phyloP scores from a whole-genome alignment of 2,113 vertebrate species.

The Clarias magur region DNA sequence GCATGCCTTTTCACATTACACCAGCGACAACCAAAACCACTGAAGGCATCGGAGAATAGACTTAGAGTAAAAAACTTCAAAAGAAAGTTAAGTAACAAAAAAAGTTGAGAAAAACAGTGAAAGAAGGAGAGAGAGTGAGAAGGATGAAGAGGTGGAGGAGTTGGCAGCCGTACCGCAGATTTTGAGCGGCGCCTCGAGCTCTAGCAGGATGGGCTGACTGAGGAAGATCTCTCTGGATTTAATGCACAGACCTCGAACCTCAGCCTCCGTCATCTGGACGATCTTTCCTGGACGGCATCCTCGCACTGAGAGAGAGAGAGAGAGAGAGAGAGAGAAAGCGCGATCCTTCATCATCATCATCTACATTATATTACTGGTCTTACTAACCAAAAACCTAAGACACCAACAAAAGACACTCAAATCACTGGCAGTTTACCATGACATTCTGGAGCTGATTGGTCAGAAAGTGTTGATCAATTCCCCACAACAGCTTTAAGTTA shows the following conservation, averaged over 20 bases:
- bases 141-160: not conserved
- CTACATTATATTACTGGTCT: not conserved
- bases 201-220: constrained; percentile 88
- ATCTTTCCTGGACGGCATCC: constrained; percentile 90
- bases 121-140: not conserved
- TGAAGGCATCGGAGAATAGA: no score
- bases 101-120: constrained; percentile 1
- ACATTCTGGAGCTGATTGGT: not conserved
- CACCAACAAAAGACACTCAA: not conserved
- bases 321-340: not conserved
- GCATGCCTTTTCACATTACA: not conserved
- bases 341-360: not conserved
- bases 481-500: not conserved
- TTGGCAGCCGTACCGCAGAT: constrained; percentile 74
- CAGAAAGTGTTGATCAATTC: not conserved
- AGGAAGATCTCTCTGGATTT: constrained; percentile 90
- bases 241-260: constrained; percentile 86
- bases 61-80: no score
- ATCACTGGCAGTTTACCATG: no score
- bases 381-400: not conserved
- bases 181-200: constrained; percentile 87
- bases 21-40: no score
- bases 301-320: constrained; percentile 71
- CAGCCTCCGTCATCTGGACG: constrained; percentile 89
- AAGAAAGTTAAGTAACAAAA: not conserved